A percentile compares a stretch with the other conserved stretches of the same genome.
These are phyloP conservation scores for Aproaerema taeniolella DNA, from an alignment of 2,888 invertebrate genomes.

Conservation along the genomic window DNA sequence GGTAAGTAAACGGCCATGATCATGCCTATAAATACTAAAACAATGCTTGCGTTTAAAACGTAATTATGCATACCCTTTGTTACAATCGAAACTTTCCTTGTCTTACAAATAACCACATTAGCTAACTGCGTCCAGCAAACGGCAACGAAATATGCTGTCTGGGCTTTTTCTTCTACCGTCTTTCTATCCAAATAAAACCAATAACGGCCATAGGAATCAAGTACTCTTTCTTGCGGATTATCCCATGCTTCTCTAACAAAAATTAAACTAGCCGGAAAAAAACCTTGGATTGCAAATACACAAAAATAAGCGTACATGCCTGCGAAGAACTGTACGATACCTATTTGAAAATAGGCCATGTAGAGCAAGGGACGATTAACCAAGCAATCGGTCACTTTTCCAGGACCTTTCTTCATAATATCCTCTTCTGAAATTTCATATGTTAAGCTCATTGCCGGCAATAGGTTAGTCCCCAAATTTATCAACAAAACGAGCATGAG, in stretches of 20 bases:
- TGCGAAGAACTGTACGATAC: constrained; percentile 89
- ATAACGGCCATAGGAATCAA: constrained; percentile 85
- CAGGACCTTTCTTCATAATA: constrained; percentile 81
- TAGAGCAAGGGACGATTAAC: constrained; percentile 80
- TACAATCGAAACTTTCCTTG: constrained; percentile 83
- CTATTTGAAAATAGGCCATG: constrained; percentile 91
- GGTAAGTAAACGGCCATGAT: constrained; percentile 83
- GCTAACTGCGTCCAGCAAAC: constrained; percentile 88
- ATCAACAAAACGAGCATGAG: constrained; percentile 80
- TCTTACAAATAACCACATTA: constrained; percentile 88
- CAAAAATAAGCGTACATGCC: constrained; percentile 89
- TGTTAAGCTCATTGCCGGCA: constrained; percentile 87
- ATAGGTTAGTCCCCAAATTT: constrained; percentile 88
- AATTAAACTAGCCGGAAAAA: constrained; percentile 81
- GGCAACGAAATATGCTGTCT: constrained; percentile 88
- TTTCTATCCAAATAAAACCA: constrained; percentile 85
- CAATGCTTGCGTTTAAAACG: constrained; percentile 78
- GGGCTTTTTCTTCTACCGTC: constrained; percentile 83
- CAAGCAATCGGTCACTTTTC: constrained; percentile 72
- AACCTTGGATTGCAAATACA: constrained; percentile 88
- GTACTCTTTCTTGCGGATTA: constrained; percentile 73
- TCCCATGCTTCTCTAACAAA: constrained; percentile 87
- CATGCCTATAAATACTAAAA: constrained; percentile 81
- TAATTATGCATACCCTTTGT: constrained; percentile 87
- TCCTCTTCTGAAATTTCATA: constrained; percentile 87